Conservation (phyloP, 2,888 invertebrate species). For the Germaria angustata region DNA sequence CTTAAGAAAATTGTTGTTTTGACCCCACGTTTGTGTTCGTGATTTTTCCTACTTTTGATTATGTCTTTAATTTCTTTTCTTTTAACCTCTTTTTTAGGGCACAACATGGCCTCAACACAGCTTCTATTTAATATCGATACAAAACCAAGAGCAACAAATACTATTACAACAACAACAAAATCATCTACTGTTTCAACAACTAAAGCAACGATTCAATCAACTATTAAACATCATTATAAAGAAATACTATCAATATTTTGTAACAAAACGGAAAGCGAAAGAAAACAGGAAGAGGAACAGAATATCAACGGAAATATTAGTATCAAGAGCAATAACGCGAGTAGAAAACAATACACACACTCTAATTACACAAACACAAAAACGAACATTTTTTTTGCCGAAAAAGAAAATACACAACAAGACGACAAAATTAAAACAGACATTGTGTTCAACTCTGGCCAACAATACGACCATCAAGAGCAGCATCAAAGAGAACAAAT, state of each 20-base stretch:
- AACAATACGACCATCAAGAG: constrained; percentile 41
- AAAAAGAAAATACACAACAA: constrained; percentile 12
- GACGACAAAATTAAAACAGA: constrained; percentile 50
- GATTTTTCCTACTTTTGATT: constrained; percentile 14
- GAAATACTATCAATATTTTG: constrained; percentile 50
- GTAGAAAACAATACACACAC: constrained; percentile 35
- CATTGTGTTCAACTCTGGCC: constrained; percentile 61
- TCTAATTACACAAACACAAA: neutral
- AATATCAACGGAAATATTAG: constrained; percentile 50
- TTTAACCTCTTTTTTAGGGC: constrained; percentile 74
- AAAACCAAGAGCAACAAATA: constrained; percentile 75
- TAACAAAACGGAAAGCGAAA: constrained; percentile 54
- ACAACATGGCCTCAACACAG: constrained; percentile 81
- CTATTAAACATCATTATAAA: constrained; percentile 62
- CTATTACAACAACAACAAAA: constrained; percentile 71
- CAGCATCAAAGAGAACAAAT: constrained; percentile 26
- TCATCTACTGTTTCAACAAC: constrained; percentile 71
- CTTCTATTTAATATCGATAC: constrained; percentile 76
- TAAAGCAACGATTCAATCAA: constrained; percentile 71
- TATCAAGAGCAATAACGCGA: constrained; percentile 34
- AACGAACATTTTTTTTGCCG: constrained; percentile 6
- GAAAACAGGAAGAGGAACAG: constrained; percentile 4
- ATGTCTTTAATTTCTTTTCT: neutral
- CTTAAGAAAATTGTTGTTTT: constrained; percentile 3
- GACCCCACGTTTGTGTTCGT: neutral